These are phyloP conservation scores for Orbicella faveolata DNA, from an alignment of 64 coral and sea anemone genomes.

Conservation along the genomic window DNA sequence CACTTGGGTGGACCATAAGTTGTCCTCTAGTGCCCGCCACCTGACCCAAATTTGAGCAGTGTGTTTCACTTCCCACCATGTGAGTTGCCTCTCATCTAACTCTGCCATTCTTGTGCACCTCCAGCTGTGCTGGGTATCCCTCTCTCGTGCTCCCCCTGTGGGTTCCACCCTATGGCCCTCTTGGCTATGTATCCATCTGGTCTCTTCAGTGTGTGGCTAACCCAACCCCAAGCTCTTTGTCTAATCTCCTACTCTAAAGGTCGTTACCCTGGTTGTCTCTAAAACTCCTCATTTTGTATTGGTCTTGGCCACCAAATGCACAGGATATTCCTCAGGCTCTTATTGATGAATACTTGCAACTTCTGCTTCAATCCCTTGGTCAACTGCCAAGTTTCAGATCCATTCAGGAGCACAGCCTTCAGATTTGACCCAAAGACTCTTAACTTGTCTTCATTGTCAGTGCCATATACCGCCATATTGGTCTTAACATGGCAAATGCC, in stretches of 20 bases:
- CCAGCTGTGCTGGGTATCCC: slow-evolving; percentile 4
- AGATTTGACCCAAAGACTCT: slow-evolving; percentile 49
- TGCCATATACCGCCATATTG: background rate
- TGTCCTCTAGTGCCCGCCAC: too few species aligned
- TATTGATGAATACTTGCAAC: too few species aligned
- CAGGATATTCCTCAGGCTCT: background rate
- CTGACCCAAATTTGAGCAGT: background rate
- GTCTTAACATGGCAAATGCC: slow-evolving; percentile 9
- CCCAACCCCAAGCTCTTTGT: slow-evolving; percentile 44
- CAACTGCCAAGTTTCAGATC: background rate
- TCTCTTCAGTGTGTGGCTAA: slow-evolving; percentile 36
- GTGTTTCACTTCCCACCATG: background rate
- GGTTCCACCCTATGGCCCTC: slow-evolving; percentile 6
- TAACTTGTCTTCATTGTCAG: background rate
- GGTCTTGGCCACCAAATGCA: slow-evolving; percentile 22
- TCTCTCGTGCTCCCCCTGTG: background rate
- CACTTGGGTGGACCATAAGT: background rate
- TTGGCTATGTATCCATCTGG: background rate
- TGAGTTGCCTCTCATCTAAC: background rate
- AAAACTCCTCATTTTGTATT: slow-evolving; percentile 29
- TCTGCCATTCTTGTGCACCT: background rate
- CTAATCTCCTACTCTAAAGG: slow-evolving; percentile 4
- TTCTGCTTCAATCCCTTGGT: background rate
- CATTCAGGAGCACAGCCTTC: background rate
- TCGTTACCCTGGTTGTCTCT: slow-evolving; percentile 8